phyloP scores from a whole-genome alignment of 2,113 vertebrate species.

The Macaca fascicularis region T2T-MFA8v1.1 NC_088391.1:87456001-87456500 shows the following conservation, averaged over 20 bases:
- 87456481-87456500: conserved; percentile 88
- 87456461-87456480: conserved; percentile 89
- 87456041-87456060: conserved; percentile 47
- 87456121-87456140: conserved; percentile 68
- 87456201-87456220: conserved; percentile 38
- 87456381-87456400: conserved; percentile 87
- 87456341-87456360: conserved; percentile 85
- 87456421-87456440: conserved; percentile 88
- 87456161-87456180: background rate
- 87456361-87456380: conserved; percentile 83
- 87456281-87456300: conserved; percentile 78
- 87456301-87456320: conserved; percentile 87
- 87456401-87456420: conserved; percentile 86
- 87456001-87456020: conserved; percentile 77
- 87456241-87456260: conserved; percentile 81
- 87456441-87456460: conserved; percentile 89
- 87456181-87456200: conserved; percentile 58
- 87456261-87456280: conserved; percentile 76
- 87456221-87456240: conserved; percentile 12
- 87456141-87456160: conserved; percentile 64
- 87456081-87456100: conserved; percentile 64
- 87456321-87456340: conserved; percentile 84
- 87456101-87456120: conserved; percentile 36
- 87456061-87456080: conserved; percentile 71
- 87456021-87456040: conserved; percentile 66